Conservation (phyloP, 1,140 invertebrate species). For the Drosophila sulfurigaster region DNA sequence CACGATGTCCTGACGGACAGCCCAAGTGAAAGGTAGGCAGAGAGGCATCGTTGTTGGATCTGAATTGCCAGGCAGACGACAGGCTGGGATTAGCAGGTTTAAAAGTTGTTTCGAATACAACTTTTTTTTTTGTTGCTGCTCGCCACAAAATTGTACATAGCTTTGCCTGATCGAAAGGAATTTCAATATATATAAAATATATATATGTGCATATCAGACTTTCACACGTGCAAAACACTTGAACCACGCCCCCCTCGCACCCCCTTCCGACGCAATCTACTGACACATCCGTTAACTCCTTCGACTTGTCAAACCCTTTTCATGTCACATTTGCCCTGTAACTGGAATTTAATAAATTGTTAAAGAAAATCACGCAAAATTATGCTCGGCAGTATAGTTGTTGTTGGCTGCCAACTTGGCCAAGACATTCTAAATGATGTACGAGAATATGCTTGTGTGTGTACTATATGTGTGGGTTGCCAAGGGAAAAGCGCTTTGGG, state of each 20-base stretch:
- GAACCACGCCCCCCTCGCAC: slow-evolving; percentile 28
- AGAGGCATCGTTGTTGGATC: slow-evolving; percentile 3
- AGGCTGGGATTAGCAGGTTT: slow-evolving; percentile 29
- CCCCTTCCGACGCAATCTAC: neutral
- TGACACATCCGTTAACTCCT: neutral
- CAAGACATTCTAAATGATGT: slow-evolving; percentile 44
- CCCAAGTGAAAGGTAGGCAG: slow-evolving; percentile 3
- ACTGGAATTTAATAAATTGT: slow-evolving; percentile 51
- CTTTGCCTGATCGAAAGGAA: slow-evolving; percentile 47
- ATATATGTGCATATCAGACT: slow-evolving; percentile 11
- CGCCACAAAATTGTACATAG: slow-evolving; percentile 21
- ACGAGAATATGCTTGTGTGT: neutral
- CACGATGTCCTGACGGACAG: slow-evolving; percentile 47
- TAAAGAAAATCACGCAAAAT: slow-evolving; percentile 49
- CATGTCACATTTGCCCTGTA: slow-evolving; percentile 48
- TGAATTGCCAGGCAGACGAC: slow-evolving; percentile 19
- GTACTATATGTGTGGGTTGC: neutral
- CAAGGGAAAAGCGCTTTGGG: slow-evolving; percentile 1
- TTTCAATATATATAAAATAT: slow-evolving; percentile 43
- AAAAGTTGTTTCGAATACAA: slow-evolving; percentile 1
- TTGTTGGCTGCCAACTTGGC: slow-evolving; percentile 48
- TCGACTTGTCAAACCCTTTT: slow-evolving; percentile 73
- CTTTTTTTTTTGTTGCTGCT: slow-evolving; percentile 3
- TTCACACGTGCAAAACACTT: slow-evolving; percentile 35
- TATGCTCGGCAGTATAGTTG: slow-evolving; percentile 47